Percentiles rank a stretch among this genome's conserved stretches.
Conservation (phyloP, 1,140 invertebrate genomes). For the Stenopsyche tienmushanensis region DNA sequence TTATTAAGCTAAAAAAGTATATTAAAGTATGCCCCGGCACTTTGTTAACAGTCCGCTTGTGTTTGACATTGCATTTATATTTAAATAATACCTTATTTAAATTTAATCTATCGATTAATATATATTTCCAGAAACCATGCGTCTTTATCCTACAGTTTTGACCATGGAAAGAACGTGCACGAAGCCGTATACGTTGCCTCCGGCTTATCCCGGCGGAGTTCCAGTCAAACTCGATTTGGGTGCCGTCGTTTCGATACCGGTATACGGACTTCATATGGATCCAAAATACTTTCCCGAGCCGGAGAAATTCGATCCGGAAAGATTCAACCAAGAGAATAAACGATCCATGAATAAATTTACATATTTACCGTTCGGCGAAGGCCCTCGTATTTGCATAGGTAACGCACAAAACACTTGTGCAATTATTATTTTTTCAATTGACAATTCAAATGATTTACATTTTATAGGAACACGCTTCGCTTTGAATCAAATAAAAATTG, state of each 20-base stretch:
- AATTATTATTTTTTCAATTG: neutral
- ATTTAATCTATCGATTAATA: neutral
- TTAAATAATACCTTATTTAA: neutral
- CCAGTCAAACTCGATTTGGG: slow-evolving; percentile 44
- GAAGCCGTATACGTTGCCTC: slow-evolving; percentile 21
- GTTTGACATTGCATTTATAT: neutral
- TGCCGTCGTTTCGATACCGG: slow-evolving; percentile 42
- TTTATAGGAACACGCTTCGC: slow-evolving; percentile 19
- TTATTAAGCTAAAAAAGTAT: neutral
- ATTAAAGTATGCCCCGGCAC: neutral
- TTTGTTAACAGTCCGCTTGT: neutral
- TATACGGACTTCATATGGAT: slow-evolving; percentile 46
- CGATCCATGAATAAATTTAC: slow-evolving; percentile 45
- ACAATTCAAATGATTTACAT: neutral
- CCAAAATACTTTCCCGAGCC: slow-evolving; percentile 58
- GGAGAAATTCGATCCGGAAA: slow-evolving; percentile 61
- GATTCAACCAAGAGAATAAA: slow-evolving; percentile 53
- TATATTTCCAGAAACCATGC: slow-evolving; percentile 24
- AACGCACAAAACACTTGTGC: neutral
- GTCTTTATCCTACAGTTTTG: slow-evolving; percentile 29
- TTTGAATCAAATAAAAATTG: slow-evolving; percentile 24
- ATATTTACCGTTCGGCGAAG: slow-evolving; percentile 61
- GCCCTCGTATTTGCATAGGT: slow-evolving; percentile 53
- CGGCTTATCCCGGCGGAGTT: slow-evolving; percentile 15
- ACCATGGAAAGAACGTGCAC: slow-evolving; percentile 26